Base-by-base conservation (phyloP, 2,113 vertebrate species). In the Cavia porcellus region DNA sequence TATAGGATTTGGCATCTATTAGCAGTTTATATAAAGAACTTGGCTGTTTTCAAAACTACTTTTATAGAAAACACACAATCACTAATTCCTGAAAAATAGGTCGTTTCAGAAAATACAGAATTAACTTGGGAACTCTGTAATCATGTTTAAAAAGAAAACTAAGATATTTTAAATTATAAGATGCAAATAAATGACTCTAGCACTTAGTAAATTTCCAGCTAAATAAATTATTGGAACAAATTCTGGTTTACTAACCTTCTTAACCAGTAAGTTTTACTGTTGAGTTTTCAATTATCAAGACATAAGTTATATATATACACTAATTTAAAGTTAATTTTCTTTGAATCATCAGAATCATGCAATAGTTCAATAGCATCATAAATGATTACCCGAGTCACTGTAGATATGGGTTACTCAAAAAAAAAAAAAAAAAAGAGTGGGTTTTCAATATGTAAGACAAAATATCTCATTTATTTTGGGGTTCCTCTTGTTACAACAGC, bases 21-120 rank as follows among this genome's bases (percentile, higher is more conserved):
- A 66, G 55, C 30, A 92, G 35, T 61, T 19, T 82, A 3, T 81
- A 84, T 92, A 68, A 97, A 87, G 15, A 81, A 61, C 24, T 90
- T 38, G 50, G 22, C 62, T 90, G 74, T 59, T 97, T 95, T 93
- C 82, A 93, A 96, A 96, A 50, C 75, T 70, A 70, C 59, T 86
- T 75, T 92, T 81, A 95, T 50, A 61, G 38, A 94, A 47, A 93
- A 95, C 32, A 87, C 66, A 93, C 12, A 66, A 94, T 70, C 52
- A 55, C 11, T 55, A 61, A 87, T 83, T 97, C 94, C 61, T 95
- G 55, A 92, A 92, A 96, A 92, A 35, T 0, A 90, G 20, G 22
- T 42, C 79, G 35, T 30, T 86, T 95, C 72, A 83, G 83, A 89
- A 92, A 91, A 81, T 50, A 83, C 20, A 68, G 17, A 68, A 62